These are phyloP conservation scores for Gibbula magus DNA, from an alignment of 2,888 invertebrate genomes.

Conservation along the genomic window DNA sequence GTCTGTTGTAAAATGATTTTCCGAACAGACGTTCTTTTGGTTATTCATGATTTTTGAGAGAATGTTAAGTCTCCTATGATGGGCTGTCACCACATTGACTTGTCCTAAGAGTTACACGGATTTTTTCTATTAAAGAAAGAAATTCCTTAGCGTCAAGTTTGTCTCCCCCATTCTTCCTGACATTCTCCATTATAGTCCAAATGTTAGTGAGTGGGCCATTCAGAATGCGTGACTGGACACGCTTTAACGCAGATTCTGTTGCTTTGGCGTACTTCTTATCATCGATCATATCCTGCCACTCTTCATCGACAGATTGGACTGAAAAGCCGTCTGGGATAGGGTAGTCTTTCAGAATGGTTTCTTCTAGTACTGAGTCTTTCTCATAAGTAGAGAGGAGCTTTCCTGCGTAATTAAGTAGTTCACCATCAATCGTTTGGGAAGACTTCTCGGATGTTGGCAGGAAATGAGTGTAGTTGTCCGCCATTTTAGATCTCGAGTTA, in stretches of 20 bases:
- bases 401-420: not conserved
- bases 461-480: not conserved
- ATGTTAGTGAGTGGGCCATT: conserved; percentile 17
- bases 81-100: not conserved
- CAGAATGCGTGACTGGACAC: not conserved
- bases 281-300: conserved; percentile 26
- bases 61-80: not conserved
- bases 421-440: not conserved
- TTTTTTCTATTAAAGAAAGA: conserved; percentile 18
- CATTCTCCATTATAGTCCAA: conserved; percentile 20
- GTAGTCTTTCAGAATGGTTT: not conserved
- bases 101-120: conserved; percentile 19
- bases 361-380: too few relatives aligned
- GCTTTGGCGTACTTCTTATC: not conserved
- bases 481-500: not conserved
- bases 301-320: conserved; percentile 1
- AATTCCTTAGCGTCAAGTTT: conserved; percentile 14
- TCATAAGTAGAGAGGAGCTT: too few relatives aligned
- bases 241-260: not conserved
- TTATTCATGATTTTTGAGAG: conserved; percentile 2
- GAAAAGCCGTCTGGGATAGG: not conserved
- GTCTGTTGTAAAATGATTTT: conserved; percentile 4
- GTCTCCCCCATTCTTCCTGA: not conserved
- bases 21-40: conserved; percentile 8
- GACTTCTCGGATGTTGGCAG: too few relatives aligned